These are phyloP conservation scores for Triplophysa yarkandensis DNA, from an alignment of 2,797 vertebrate genomes.

Conservation along the genomic window DNA sequence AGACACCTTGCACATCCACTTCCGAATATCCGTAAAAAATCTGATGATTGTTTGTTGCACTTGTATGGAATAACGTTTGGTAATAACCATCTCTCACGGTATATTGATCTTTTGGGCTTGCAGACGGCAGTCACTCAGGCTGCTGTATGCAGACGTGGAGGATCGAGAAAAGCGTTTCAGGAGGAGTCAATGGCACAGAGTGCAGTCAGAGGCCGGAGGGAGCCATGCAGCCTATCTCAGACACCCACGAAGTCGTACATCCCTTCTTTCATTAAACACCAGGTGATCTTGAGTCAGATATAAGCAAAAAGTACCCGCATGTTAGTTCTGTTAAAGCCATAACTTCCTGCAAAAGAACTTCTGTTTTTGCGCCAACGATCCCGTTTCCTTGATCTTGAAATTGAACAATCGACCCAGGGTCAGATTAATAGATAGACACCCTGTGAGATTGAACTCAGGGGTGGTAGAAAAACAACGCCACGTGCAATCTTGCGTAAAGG, in stretches of 20 bases:
- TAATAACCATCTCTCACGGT: conserved; percentile 15
- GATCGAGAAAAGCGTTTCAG: conserved; percentile 32
- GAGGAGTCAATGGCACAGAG: conserved; percentile 25
- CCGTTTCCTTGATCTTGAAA: conserved; percentile 6
- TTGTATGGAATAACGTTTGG: not conserved
- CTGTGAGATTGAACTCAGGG: conserved; percentile 31
- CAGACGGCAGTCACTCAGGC: conserved; percentile 9
- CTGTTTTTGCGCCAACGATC: conserved; percentile 8
- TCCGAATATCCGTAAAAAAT: not conserved
- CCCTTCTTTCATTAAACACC: conserved; percentile 7
- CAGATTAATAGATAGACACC: conserved; percentile 52
- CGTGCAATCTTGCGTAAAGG: conserved; percentile 49
- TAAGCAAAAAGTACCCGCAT: not conserved
- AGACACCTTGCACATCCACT: not conserved
- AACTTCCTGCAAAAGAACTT: too few relatives aligned
- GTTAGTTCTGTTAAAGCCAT: not conserved
- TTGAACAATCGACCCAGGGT: conserved; percentile 26
- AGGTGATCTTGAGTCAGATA: not conserved
- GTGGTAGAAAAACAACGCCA: conserved; percentile 41
- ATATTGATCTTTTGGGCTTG: conserved; percentile 14
- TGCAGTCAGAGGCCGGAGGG: conserved; percentile 14
- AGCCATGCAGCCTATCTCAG: conserved; percentile 45
- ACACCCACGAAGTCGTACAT: conserved; percentile 41
- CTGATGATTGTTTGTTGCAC: not conserved
- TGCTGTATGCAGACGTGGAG: not conserved